phyloP scores from a whole-genome alignment of 1,140 invertebrate genomes.

The Brachionus manjavacas region DNA sequence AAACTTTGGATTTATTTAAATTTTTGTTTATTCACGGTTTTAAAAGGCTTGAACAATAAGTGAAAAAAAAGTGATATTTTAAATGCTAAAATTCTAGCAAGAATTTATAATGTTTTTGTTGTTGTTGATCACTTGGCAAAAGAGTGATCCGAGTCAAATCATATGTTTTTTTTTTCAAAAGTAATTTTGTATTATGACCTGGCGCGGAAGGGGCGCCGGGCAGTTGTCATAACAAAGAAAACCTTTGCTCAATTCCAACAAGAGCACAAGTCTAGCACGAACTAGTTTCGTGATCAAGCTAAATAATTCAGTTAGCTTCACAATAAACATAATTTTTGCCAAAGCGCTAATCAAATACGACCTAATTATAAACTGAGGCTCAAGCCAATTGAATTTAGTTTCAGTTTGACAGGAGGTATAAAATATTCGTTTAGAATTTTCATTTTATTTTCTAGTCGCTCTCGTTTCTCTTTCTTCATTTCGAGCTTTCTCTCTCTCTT shows the following conservation, averaged over 20 bases:
- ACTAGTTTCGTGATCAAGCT: not conserved
- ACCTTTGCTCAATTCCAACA: not conserved
- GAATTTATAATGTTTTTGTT: not conserved
- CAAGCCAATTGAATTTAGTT: not conserved
- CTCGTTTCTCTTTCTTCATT: not conserved
- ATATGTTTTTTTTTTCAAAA: not conserved
- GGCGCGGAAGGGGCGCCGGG: not conserved
- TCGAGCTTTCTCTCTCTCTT: not conserved
- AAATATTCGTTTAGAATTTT: not conserved
- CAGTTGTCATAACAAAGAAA: constrained; percentile 17
- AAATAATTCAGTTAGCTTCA: constrained; percentile 25
- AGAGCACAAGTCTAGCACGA: not conserved
- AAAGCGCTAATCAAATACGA: constrained; percentile 33
- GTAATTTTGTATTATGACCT: not conserved
- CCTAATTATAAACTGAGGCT: constrained; percentile 24
- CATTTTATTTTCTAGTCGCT: not conserved
- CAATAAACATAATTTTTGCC: constrained; percentile 26
- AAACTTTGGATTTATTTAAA: not conserved
- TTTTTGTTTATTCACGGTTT: not conserved
- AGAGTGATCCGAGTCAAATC: not conserved
- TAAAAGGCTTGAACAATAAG: not conserved
- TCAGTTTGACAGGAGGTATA: constrained; percentile 36
- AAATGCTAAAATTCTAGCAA: not conserved
- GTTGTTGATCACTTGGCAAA: not conserved
- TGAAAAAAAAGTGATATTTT: not conserved